Conservation (phyloP, 2,797 vertebrate species). For the Sus cebifrons region DNA sequence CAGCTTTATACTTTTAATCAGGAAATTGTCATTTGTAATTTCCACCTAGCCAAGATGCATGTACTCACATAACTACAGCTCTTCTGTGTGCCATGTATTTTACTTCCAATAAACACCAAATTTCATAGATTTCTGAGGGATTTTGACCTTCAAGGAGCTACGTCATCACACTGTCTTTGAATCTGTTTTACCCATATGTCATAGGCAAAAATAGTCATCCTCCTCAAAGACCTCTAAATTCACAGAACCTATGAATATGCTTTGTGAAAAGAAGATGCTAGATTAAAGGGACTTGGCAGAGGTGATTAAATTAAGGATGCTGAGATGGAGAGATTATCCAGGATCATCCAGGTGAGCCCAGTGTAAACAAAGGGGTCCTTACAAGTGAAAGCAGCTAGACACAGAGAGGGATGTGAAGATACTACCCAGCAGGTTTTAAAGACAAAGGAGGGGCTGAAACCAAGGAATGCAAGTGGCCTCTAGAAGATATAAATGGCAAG, state of each 20-base stretch:
- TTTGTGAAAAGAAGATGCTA: neutral
- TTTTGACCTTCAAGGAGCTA: neutral
- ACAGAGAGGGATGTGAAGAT: neutral
- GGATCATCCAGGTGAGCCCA: neutral
- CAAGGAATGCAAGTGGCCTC: neutral
- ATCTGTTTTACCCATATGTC: neutral
- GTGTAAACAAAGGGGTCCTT: neutral
- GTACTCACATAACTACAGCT: neutral
- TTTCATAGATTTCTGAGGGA: neutral
- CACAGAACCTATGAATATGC: neutral
- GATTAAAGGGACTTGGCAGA: neutral
- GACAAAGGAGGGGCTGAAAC: neutral
- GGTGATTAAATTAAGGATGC: neutral
- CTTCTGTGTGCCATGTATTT: neutral
- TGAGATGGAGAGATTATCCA: neutral
- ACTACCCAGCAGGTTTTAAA: neutral
- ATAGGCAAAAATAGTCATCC: neutral
- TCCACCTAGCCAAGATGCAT: neutral
- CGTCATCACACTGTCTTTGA: neutral
- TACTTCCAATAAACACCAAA: constrained; percentile 12
- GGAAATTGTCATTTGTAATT: neutral
- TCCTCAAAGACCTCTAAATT: neutral
- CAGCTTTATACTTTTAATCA: neutral
- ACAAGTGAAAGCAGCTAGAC: neutral
- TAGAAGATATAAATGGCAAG: neutral